A percentile compares a stretch with the other conserved stretches of the same genome.
Conservation (phyloP, 2,888 invertebrate species). For the Julus scandinavius region DNA sequence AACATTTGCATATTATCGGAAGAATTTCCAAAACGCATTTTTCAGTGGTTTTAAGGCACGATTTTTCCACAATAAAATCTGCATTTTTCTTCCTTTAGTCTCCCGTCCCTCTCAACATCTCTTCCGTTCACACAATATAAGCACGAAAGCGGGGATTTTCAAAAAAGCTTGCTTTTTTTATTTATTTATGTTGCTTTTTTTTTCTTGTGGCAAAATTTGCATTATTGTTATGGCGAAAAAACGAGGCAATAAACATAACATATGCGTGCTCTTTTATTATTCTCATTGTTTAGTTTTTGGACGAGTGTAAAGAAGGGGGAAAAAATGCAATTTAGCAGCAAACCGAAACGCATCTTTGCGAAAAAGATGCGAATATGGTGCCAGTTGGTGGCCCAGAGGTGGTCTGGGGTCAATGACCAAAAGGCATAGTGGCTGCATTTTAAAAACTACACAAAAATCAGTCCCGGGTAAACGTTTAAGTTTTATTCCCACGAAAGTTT, state of each 20-base stretch:
- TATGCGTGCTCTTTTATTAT: constrained; percentile 34
- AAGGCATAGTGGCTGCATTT: neutral
- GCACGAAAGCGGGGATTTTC: constrained; percentile 15
- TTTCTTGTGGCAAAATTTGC: constrained; percentile 22
- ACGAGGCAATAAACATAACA: constrained; percentile 35
- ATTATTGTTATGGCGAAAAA: constrained; percentile 19
- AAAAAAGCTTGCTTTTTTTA: neutral
- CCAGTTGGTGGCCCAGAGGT: neutral
- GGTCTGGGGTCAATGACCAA: constrained; percentile 10
- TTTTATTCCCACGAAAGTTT: too few species aligned
- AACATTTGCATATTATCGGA: neutral
- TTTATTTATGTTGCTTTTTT: neutral
- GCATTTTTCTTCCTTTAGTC: neutral
- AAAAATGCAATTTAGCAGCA: constrained; percentile 2
- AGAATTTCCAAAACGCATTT: neutral
- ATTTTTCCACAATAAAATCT: neutral
- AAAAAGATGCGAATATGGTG: neutral
- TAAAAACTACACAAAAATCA: too few species aligned
- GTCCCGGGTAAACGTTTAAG: too few species aligned
- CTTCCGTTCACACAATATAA: neutral
- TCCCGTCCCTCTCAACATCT: neutral
- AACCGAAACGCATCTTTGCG: neutral
- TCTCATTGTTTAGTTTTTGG: constrained; percentile 25
- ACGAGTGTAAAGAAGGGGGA: neutral
- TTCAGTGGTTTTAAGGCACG: neutral